These are phyloP conservation scores for Caiman crocodilus DNA, from an alignment of 2,797 vertebrate species.

Conservation along the genomic window DNA sequence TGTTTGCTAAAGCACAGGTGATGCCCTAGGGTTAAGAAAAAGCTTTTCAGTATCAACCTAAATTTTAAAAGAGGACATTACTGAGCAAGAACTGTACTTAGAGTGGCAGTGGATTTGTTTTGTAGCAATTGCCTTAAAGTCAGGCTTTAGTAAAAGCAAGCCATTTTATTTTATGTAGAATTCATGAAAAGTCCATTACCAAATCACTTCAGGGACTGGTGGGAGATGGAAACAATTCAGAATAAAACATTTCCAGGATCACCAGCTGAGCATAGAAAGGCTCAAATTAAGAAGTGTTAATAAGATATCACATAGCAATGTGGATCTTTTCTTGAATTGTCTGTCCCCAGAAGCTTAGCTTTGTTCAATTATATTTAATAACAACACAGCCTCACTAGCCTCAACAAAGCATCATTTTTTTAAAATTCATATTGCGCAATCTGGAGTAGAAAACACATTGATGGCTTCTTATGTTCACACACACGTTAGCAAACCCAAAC, in stretches of 20 bases:
- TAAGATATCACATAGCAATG: neutral
- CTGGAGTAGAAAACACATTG: neutral
- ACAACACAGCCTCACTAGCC: neutral
- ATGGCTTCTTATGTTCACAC: neutral
- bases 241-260: neutral
- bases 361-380: neutral
- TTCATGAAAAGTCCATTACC: neutral
- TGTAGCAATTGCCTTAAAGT: neutral
- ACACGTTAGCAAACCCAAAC: neutral
- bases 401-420: neutral
- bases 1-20: neutral
- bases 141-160: neutral
- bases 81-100: neutral
- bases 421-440: neutral
- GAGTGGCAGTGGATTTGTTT: neutral
- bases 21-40: neutral
- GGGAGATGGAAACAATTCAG: neutral
- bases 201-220: neutral
- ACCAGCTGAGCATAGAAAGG: neutral
- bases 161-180: neutral
- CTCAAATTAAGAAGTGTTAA: neutral
- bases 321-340: neutral
- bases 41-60: neutral
- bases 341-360: neutral
- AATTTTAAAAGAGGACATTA: neutral